Conservation (phyloP, 1,140 invertebrate genomes). For the Zaprionus africanus region DNA sequence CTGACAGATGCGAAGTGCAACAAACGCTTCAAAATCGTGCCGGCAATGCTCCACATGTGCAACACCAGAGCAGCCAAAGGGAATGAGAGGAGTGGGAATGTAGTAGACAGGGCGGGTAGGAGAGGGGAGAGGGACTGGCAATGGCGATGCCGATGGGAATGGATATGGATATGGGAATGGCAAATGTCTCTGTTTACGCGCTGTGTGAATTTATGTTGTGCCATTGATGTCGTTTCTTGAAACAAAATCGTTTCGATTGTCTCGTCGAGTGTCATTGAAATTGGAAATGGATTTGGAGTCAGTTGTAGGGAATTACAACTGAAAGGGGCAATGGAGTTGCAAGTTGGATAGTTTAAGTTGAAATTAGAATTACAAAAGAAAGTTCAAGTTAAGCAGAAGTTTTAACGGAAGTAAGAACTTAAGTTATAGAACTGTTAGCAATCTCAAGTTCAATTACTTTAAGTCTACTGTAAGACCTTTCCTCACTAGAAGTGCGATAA, state of each 20-base stretch:
- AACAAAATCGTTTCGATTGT: constrained; percentile 76
- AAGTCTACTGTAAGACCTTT: not conserved
- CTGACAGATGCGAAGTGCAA: constrained; percentile 77
- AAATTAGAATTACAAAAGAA: not conserved
- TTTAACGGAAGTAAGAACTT: not conserved
- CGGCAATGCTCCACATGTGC: constrained; percentile 41
- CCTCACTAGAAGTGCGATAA: not conserved
- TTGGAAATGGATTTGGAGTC: constrained; percentile 1
- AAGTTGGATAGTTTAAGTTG: no score
- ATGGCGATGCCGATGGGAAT: not conserved
- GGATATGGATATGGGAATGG: constrained; percentile 7
- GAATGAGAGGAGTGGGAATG: not conserved
- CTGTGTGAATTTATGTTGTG: constrained; percentile 45
- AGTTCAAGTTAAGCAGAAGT: not conserved
- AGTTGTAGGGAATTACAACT: not conserved
- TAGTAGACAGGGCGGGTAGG: not conserved
- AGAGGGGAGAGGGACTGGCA: not conserved
- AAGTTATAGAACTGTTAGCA: not conserved
- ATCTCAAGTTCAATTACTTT: not conserved
- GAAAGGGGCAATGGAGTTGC: not conserved
- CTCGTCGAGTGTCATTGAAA: constrained; percentile 64
- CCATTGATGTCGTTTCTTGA: constrained; percentile 55
- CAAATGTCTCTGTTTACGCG: constrained; percentile 29
- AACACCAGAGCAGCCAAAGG: not conserved
- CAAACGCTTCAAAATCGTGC: constrained; percentile 59